Evolutionary conservation across 2,888 invertebrate species (phyloP), one percentile per base, ranked within the genome.

Genomic region (Cheilosia urbana): DNA sequence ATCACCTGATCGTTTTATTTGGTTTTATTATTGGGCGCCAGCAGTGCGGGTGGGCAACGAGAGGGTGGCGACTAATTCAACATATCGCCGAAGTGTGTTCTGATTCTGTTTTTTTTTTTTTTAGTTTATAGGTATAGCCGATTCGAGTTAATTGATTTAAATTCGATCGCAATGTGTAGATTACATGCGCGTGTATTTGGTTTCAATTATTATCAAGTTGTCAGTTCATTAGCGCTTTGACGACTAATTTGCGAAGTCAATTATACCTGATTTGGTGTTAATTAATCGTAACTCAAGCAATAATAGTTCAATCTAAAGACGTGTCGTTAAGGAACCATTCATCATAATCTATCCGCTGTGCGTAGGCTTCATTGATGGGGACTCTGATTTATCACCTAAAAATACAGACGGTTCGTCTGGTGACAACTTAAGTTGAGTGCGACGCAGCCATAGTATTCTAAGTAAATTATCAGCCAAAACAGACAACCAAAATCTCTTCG

Each of bases 1-100:
- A 55, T 57, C 72, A 73, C 68, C 21, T 62, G 65, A 65, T 69
- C 62, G 17, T 9, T 71, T 69, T 13, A 17, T 58, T 53, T 69
- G 55, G 17, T 9, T 71, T 69, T 13, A 17, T 58, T 53, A 53
- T 37, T 37, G 21, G 40, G 37, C 51, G 60, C 17, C n/a, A 17
- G 51, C 30, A 34, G 21, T 45, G 68, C 13, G 24, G 30, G 19
- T 42, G 47, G 37, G 13, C 42, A 27, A 34, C 40, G 17, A 47
- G 13, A 11, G 37, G 37, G 37, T 37, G 37, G 13, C 13, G 37
- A 4, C 37, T 13, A 13, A 37, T 37, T 37, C 37, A 37, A 37
- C 37, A 37, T 4, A 15, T 17, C 30, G 15, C 13, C 15, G 17
- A 60, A 60, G 60, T 37, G 49, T 60, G 60, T 37, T 37, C 4